Base-by-base conservation (phyloP, 2,113 vertebrate species). In the Trochalopteron elliotii region DNA sequence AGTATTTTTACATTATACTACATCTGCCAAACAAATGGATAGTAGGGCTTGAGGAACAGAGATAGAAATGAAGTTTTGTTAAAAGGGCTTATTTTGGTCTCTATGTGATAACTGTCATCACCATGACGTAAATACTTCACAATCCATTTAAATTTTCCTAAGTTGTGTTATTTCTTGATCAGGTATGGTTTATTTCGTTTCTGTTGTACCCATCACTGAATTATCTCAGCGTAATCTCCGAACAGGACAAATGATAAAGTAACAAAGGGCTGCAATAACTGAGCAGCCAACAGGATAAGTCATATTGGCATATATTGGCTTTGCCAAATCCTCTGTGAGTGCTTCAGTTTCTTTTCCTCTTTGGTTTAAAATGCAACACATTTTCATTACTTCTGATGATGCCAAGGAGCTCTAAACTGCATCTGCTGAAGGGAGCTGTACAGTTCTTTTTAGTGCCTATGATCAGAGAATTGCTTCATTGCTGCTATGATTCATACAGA, bases 391-490 rank as follows among this genome's bases (percentile, higher is more conserved):
- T 97, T 86, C 87, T 64, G 71, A 63, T 93, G 89, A 95, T 93
- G 84, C 70, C 52, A 39, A 93, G 50, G 47, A 92, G 70, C 53
- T 88, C 93, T 84, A 63, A 95, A 95, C 47, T 74, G 47, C 83
- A 93, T 55, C 83, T 95, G 16, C n/a, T 83, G 67, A 77, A 74
- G 45, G 69, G 31, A 87, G 86, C 96, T 82, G 95, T 78, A 88
- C 44, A 80, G 90, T 30, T 95, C 79, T 87, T 65, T 33, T 44
- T 87, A 79, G 69, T 81, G 65, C 67, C 82, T 94, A 39, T 72
- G 95, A 96, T 92, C 69, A 90, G 68, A 84, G 82, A 95, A 94
- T 68, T 89, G 85, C 83, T 92, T 94, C 85, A 80, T 74, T 91
- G 81, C 92, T 74, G 79, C 42, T 69, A 40, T 92, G 94, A 97